A percentile compares a stretch with the other conserved stretches of the same genome.
Evolutionary conservation across 2,797 vertebrate genomes (phyloP).

Genomic region (Argentina silus): DNA sequence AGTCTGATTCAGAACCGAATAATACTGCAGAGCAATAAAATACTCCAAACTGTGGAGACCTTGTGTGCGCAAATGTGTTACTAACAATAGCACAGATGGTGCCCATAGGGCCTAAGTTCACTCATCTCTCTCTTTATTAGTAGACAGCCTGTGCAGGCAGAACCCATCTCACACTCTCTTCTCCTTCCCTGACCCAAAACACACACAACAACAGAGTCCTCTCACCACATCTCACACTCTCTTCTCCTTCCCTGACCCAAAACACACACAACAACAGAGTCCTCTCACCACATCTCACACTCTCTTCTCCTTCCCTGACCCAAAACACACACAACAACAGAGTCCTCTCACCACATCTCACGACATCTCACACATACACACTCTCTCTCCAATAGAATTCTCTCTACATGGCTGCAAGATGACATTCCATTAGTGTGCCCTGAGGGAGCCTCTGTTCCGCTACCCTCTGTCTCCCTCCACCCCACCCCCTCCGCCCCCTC

Average conservation of each 20-base stretch:
- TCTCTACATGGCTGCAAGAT: conserved; percentile 48
- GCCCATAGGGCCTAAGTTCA: conserved; percentile 5
- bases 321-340: conserved; percentile 11
- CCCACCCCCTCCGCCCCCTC: neutral
- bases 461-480: conserved; percentile 18
- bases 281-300: neutral
- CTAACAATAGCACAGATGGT: conserved; percentile 8
- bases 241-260: conserved; percentile 19
- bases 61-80: neutral
- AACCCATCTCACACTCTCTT: conserved; percentile 25
- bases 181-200: conserved; percentile 25
- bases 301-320: conserved; percentile 19
- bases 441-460: conserved; percentile 45
- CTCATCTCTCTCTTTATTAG: neutral
- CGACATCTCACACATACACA: conserved; percentile 16
- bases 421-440: conserved; percentile 58
- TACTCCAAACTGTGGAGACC: neutral
- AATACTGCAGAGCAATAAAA: neutral
- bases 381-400: conserved; percentile 11
- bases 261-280: conserved; percentile 2
- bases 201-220: neutral
- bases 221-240: conserved; percentile 5
- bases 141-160: conserved; percentile 1
- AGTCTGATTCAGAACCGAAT: neutral
- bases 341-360: neutral